phyloP scores from a whole-genome alignment of 2,888 invertebrate species.

The Halictus quadricinctus region DNA sequence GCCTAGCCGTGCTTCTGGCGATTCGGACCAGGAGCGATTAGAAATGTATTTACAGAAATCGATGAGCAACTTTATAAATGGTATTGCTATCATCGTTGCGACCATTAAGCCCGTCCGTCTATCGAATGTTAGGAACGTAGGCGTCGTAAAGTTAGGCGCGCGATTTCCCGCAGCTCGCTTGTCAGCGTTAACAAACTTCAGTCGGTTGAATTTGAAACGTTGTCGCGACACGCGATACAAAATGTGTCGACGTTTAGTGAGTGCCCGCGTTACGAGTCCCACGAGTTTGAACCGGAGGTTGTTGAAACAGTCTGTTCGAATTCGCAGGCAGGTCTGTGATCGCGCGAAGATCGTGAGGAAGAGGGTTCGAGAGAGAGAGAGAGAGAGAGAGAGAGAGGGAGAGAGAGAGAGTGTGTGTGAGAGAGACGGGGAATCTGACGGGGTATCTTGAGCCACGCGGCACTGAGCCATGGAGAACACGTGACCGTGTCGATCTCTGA shows the following conservation, averaged over 20 bases:
- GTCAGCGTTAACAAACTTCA: neutral
- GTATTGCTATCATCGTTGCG: neutral
- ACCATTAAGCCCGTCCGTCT: neutral
- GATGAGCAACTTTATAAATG: too few species aligned
- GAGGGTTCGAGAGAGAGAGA: neutral
- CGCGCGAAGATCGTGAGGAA: neutral
- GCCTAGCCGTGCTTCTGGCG: too few species aligned
- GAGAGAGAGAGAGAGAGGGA: too few species aligned
- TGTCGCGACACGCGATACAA: neutral
- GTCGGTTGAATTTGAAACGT: slow-evolving; percentile 6
- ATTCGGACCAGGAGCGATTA: neutral
- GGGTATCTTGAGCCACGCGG: slow-evolving; percentile 35
- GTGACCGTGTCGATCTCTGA: slow-evolving; percentile 52
- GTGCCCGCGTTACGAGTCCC: neutral
- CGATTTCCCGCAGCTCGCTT: slow-evolving; percentile 3
- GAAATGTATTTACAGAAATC: neutral
- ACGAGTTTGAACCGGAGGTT: neutral
- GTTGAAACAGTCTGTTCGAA: neutral
- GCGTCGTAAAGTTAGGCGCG: neutral
- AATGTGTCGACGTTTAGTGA: neutral
- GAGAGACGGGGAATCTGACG: neutral
- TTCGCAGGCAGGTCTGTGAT: slow-evolving; percentile 20
- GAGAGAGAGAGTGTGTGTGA: too few species aligned
- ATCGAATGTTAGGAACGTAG: neutral
- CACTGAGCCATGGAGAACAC: slow-evolving; percentile 66